Evolutionary conservation across 2,113 vertebrate species (phyloP).

Genomic region (Myiozetetes cayanensis): DNA sequence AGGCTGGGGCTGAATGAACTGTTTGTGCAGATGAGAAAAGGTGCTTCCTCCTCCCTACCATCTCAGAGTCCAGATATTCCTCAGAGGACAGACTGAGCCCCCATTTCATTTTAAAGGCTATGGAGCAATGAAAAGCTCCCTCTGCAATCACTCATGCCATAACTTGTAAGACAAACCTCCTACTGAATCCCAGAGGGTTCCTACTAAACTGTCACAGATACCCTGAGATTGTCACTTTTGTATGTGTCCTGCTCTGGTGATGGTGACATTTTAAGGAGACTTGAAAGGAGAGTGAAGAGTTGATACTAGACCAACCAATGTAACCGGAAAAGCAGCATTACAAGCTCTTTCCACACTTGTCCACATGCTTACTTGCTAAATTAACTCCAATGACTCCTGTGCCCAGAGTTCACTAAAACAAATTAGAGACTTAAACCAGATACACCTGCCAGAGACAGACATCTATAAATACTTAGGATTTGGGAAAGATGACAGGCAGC

Average conservation of each 20-base stretch:
- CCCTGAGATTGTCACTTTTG: neutral
- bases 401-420: neutral
- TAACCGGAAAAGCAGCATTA: neutral
- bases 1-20: neutral
- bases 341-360: neutral
- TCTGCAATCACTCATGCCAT: neutral
- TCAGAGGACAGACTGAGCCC: neutral
- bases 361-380: slow-evolving; percentile 9
- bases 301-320: neutral
- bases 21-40: neutral
- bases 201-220: neutral
- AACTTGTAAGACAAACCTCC: neutral
- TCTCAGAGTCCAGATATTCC: neutral
- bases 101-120: neutral
- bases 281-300: neutral
- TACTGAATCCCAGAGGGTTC: neutral
- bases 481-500: neutral
- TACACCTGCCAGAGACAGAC: neutral
- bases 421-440: neutral
- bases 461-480: neutral
- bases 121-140: neutral
- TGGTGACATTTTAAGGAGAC: neutral
- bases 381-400: neutral
- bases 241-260: neutral
- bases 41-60: neutral